phyloP scores from a whole-genome alignment of 37 sponge, comb jelly and placozoan genomes.

The Bolinopsis microptera region DNA sequence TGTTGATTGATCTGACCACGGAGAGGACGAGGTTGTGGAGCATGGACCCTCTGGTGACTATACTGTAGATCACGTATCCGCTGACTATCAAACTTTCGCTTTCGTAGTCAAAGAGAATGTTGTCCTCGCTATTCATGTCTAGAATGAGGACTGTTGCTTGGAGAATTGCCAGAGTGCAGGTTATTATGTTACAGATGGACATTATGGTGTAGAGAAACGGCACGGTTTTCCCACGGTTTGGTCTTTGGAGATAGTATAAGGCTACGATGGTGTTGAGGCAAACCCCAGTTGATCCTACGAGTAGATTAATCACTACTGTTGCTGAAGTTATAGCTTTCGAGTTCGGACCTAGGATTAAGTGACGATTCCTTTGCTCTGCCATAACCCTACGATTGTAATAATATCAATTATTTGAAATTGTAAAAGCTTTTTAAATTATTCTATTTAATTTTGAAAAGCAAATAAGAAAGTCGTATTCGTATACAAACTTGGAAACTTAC shows the following conservation, averaged over 20 bases:
- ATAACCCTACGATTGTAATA: no score
- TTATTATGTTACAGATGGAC: not conserved
- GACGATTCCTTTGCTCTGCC: no score
- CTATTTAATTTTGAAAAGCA: no score
- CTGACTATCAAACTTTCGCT: not conserved
- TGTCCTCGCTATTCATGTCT: not conserved
- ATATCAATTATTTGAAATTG: no score
- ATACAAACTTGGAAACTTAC: no score
- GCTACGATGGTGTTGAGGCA: not conserved
- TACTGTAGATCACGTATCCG: not conserved
- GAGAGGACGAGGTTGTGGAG: not conserved
- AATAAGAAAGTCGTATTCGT: no score
- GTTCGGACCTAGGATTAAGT: no score
- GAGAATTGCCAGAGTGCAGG: not conserved
- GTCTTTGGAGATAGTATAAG: not conserved
- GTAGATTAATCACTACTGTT: not conserved
- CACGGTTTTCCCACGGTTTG: not conserved
- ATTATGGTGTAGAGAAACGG: not conserved
- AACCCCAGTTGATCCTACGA: not conserved
- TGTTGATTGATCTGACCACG: not conserved
- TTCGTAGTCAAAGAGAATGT: not conserved
- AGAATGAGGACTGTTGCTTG: not conserved
- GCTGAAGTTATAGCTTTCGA: no score
- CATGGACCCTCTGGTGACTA: not conserved
- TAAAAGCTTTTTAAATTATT: no score